Base-by-base conservation (phyloP, 1,140 invertebrate species). In the Micrasema minimum region DNA sequence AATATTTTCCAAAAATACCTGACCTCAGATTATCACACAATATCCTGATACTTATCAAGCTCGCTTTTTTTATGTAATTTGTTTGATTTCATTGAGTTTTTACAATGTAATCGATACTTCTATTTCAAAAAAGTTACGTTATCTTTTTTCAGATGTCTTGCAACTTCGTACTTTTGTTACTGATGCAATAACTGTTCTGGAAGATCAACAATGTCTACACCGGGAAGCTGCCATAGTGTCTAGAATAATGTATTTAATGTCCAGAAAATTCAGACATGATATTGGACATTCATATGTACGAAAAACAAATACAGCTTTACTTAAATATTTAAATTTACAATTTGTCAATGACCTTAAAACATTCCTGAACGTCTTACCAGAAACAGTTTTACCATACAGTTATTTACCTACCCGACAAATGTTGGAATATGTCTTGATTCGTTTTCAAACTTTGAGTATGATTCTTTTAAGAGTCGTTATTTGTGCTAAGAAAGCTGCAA, bases 261-360 rank as follows among this genome's bases (percentile, higher is more conserved):
- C 88, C 74, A 85, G 81, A 53, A 89, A 89, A 80, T 88, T 89
- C 77, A 80, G 87, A 38, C 82, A 79, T 72, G 88, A 88, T 66
- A 88, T 88, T 69, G 88, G 88, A 1, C 81, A 87, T 35, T 85
- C 85, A 72, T 81, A 81, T 66, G 86, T 89, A 76, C 85, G 82
- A 75, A 88, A 86, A 78, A 80, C 88, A 0, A 86, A 87, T 53
- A 81, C 82, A 71, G 83, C 85, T 2, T 73, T 89, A 38, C 77
- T 84, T 12, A 87, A 84, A 77, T 88, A 87, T 76, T 79, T 87
- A 26, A 77, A 76, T 9, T 68, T 89, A 38, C 78, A 81, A 50
- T 66, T 88, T 10, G 74, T 87, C 11, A 84, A 82, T 68, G 79
- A 82, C 55, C 69, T 84, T 12, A 80, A 85, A 77, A 78, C 78